phyloP scores from a whole-genome alignment of 2,888 invertebrate genomes.

The Leptura quadrifasciata region DNA sequence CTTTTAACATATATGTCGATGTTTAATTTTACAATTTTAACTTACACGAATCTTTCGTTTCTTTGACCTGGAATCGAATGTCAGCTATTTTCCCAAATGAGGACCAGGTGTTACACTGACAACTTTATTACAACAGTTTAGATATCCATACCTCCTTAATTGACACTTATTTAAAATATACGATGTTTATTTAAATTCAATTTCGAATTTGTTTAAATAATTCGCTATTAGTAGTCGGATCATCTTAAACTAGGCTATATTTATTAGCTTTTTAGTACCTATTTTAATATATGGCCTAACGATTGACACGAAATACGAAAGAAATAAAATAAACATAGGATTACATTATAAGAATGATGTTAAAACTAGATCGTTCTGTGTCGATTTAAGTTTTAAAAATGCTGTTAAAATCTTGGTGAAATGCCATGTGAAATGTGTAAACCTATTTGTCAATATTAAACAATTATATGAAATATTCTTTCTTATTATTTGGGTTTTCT shows the following conservation, averaged over 20 bases:
- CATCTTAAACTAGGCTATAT: background rate
- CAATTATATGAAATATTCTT: no score
- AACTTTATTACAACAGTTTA: conserved; percentile 12
- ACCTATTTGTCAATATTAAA: no score
- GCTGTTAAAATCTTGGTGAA: no score
- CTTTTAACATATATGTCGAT: background rate
- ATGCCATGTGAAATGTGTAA: no score
- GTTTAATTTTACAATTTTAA: background rate
- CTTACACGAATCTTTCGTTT: background rate
- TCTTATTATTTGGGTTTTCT: no score
- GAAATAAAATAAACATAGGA: background rate
- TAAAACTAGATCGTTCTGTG: no score
- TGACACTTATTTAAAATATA: conserved; percentile 24
- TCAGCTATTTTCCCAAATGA: background rate
- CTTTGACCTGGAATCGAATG: conserved; percentile 7
- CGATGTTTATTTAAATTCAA: conserved; percentile 21
- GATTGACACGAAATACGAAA: background rate
- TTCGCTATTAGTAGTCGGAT: background rate
- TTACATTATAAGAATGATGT: no score
- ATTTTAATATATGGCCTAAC: background rate
- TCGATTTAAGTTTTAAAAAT: no score
- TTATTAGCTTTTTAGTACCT: background rate
- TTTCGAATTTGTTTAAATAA: conserved; percentile 11
- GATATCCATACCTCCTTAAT: conserved; percentile 13
- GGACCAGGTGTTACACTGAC: conserved; percentile 1